Evolutionary conservation across 1,140 invertebrate genomes (phyloP), one percentile per base, ranked within the genome.

Genomic region (Zaprionus davidi): DNA sequence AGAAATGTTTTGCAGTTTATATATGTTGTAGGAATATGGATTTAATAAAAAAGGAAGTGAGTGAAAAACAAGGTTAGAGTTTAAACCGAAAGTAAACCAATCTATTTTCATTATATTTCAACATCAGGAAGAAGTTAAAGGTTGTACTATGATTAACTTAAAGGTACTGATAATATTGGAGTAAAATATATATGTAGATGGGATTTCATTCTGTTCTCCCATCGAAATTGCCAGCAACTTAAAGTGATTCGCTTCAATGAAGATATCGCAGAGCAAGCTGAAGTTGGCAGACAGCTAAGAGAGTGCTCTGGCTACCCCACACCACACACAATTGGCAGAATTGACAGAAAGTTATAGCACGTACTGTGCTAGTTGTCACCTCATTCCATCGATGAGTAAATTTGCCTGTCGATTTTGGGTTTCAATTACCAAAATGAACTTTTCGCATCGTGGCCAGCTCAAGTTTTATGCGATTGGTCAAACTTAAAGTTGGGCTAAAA

Each of bases 371-470:
- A n/a, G 41, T 17, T n/a, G 41, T n/a, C 41, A 17, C 4, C 41
- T 44, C 41, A 44, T 44, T 44, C 41, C 41, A 44, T 51, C 65
- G 41, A 46, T 67, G 20, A 34, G 56, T 22, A 0, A 58, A 67
- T 67, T 67, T 58, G 41, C 41, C 41, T 44, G 15, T 22, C 65
- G 56, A 46, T 46, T 34, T 46, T 34, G 26, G 55, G n/a, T 67
- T 58, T 57, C 65, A 67, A 67, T 67, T 67, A 67, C 26, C 49
- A 13, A 36, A 64, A 44, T 65, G 22, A 65, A 44, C 12, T 58
- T 57, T 36, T 38, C 12, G n/a, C 31, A 38, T 55, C 12, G 36
- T 12, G 36, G 36, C 12, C 12, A 13, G 55, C 49, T n/a, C 28
- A 58, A 67, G 56, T 49, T 49, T 22, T 49, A 58, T 58, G 20